Evolutionary conservation across 2,888 invertebrate species (phyloP).

Genomic region (Pomacea canaliculata): DNA sequence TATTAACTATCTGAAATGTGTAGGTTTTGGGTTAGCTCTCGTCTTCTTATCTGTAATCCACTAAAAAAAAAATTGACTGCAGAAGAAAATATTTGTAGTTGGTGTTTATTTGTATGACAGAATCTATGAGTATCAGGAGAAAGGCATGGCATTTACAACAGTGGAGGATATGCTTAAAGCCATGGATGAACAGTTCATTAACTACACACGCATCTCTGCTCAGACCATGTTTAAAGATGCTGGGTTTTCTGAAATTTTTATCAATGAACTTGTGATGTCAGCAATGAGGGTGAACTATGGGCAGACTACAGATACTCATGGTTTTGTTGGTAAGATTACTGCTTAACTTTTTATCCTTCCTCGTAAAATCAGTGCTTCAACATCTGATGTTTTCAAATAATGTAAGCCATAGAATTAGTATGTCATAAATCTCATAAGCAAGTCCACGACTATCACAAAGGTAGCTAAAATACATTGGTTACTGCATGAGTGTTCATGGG

Average conservation of each 20-base stretch:
- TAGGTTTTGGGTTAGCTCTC: too few species aligned
- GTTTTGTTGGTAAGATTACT: slow-evolving; percentile 73
- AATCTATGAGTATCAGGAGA: slow-evolving; percentile 74
- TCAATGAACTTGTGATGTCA: slow-evolving; percentile 74
- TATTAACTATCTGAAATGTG: too few species aligned
- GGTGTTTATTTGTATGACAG: slow-evolving; percentile 57
- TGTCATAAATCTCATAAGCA: background rate
- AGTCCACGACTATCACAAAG: too few species aligned
- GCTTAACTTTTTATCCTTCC: background rate
- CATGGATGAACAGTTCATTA: slow-evolving; percentile 72
- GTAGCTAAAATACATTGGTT: too few species aligned
- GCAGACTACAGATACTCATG: slow-evolving; percentile 73
- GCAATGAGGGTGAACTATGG: slow-evolving; percentile 76
- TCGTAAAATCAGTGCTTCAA: background rate
- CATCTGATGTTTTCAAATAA: background rate
- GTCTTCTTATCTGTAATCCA: too few species aligned
- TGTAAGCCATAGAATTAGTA: background rate
- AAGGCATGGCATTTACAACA: slow-evolving; percentile 72
- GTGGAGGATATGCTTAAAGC: slow-evolving; percentile 73
- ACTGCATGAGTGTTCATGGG: too few species aligned
- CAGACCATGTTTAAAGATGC: slow-evolving; percentile 63
- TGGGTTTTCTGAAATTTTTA: slow-evolving; percentile 71
- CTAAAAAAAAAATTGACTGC: too few species aligned
- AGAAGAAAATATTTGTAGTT: too few species aligned
- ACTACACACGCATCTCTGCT: slow-evolving; percentile 67